Evolutionary conservation across 1,140 invertebrate species (phyloP).

Genomic region (Oreohelix idahoensis): DNA sequence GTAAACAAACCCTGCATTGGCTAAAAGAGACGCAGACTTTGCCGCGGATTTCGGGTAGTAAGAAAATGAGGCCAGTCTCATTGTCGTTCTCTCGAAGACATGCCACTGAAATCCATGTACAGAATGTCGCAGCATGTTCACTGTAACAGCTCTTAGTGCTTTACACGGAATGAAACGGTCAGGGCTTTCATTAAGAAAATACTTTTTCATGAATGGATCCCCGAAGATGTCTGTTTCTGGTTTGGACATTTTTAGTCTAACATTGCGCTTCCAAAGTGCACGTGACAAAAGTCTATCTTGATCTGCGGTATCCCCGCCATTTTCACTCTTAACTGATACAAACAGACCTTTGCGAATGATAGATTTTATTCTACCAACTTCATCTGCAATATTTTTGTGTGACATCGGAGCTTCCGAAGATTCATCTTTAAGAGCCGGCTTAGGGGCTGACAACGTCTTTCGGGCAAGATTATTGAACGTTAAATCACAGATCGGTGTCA

Average conservation of each 20-base stretch:
- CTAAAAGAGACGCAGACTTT: not conserved
- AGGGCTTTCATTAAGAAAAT: no score
- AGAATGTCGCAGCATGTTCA: not conserved
- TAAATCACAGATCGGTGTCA: no score
- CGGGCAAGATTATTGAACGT: no score
- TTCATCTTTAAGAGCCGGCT: no score
- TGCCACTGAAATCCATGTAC: not conserved
- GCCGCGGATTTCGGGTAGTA: not conserved
- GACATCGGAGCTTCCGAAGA: not conserved
- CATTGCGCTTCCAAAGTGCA: no score
- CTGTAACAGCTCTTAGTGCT: not conserved
- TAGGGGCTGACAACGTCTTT: no score
- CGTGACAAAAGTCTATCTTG: no score
- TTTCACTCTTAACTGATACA: not conserved
- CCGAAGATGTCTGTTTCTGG: no score
- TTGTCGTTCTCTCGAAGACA: not conserved
- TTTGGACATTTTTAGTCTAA: no score
- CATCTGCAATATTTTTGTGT: not conserved
- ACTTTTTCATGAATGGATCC: no score
- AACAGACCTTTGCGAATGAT: not conserved
- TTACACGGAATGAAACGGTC: not conserved
- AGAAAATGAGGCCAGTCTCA: constrained; percentile 9
- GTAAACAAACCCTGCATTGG: constrained; percentile 3
- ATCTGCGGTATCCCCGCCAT: no score
- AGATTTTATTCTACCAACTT: not conserved